Evolutionary conservation across 2,888 invertebrate species (phyloP), one percentile per base, ranked within the genome.

Genomic region (Heliconius charithonia): DNA sequence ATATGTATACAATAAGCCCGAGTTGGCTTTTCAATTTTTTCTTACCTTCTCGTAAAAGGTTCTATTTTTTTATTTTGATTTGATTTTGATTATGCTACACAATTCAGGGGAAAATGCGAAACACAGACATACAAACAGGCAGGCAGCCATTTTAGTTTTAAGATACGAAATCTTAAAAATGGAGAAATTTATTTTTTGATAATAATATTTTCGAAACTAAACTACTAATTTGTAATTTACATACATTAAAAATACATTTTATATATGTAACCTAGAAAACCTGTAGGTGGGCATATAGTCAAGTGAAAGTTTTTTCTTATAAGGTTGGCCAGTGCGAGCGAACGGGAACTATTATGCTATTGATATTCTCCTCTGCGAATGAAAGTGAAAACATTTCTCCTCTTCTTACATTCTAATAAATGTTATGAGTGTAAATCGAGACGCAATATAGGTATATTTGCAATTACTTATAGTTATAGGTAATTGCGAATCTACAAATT

Each of bases 251-350:
- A 25, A 62, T 10, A 62, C 1, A 25, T 63, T 63, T 25, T 63
- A n/a, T 56, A n/a, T 56, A 56, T 63, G 27, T 63, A 63, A 29
- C 27, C 45, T 74, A 74, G 75, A 63, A 70, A 59, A 22, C 74
- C 66, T 77, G 72, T 67, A 77, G 84, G 83, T 85, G 81, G 85
- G 84, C 87, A 85, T 87, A 87, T 88, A 86, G 84, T 87, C 81
- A 84, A 89, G 92, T 88, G 92, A 92, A 92, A 92, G 92, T 89
- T 82, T 85, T 81, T 85, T 82, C 86, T 86, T 88, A 87, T 87
- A 87, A 82, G 81, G 83, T 82, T 82, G 81, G 85, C 70, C 78
- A 74, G 72, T 77, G 80, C 84, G 85, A 85, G 85, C 86, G 85
- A 84, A 85, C 85, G 84, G 85, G 83, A 85, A 84, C 85, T 87